These are phyloP conservation scores for Oreotrochilus melanogaster DNA, from an alignment of 2,113 vertebrate species.

Conservation along the genomic window DNA sequence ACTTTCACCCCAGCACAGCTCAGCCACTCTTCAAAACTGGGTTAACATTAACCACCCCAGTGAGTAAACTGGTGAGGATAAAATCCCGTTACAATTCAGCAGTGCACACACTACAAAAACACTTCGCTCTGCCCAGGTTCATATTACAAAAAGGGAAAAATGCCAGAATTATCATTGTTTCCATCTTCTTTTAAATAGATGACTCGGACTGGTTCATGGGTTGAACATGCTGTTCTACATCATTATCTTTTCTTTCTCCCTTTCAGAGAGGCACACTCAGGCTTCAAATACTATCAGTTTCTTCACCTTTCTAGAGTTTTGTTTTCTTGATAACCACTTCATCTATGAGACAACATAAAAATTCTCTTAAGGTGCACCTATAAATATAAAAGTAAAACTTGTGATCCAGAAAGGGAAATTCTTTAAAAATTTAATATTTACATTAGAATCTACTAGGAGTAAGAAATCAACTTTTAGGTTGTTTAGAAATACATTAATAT, in stretches of 20 bases:
- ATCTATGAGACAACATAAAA: not conserved
- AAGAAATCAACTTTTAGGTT: not conserved
- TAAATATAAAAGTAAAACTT: not conserved
- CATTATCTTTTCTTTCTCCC: not conserved
- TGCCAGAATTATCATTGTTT: not conserved
- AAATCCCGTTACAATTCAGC: not conserved
- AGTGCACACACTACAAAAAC: rapidly evolving
- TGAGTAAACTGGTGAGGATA: not conserved
- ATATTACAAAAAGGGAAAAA: not conserved
- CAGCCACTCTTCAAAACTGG: not conserved
- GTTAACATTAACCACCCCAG: not conserved
- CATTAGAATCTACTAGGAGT: not conserved
- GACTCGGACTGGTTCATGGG: not conserved
- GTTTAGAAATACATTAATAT: not conserved
- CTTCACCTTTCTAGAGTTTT: not conserved
- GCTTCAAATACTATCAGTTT: not conserved
- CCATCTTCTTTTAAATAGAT: not conserved
- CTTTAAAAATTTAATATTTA: not conserved
- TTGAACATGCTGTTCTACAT: not conserved
- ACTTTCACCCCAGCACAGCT: not conserved
- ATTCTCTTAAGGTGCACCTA: not conserved
- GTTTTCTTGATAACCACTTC: not conserved
- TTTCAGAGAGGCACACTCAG: not conserved
- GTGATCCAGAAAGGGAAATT: not conserved
- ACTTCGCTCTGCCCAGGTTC: not conserved